phyloP scores from a whole-genome alignment of 2,797 vertebrate genomes.

The Chanos chanos region DNA sequence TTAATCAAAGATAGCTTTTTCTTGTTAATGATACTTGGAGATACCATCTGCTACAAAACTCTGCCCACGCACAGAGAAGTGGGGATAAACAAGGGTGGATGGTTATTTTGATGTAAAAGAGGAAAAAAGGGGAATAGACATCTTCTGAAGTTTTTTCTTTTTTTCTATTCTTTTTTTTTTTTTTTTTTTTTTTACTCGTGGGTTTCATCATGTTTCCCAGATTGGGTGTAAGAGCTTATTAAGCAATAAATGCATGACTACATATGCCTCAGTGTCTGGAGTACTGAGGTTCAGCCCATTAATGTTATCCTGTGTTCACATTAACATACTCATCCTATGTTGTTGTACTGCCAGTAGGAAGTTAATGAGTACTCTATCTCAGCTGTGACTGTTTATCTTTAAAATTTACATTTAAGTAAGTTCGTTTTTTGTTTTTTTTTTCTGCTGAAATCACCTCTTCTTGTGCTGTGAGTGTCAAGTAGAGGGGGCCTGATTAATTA shows the following conservation, averaged over 20 bases:
- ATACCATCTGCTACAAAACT: conserved; percentile 48
- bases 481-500: conserved; percentile 57
- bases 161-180: conserved; percentile 10
- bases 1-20: conserved; percentile 49
- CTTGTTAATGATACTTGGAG: conserved; percentile 30
- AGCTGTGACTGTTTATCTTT: conserved; percentile 16
- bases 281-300: conserved; percentile 7
- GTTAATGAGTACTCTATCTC: conserved; percentile 33
- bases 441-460: conserved; percentile 16
- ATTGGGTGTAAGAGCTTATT: no score
- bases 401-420: conserved; percentile 18
- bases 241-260: no score
- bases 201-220: no score
- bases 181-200: no score
- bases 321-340: background rate
- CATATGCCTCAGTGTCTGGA: background rate
- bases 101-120: no score
- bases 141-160: background rate
- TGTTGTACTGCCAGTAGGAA: conserved; percentile 21
- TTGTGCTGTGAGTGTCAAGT: conserved; percentile 22
- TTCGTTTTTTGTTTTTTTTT: conserved; percentile 7
- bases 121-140: background rate
- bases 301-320: conserved; percentile 18
- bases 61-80: no score
- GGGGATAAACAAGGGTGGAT: no score